Evolutionary conservation across 2,113 vertebrate genomes (phyloP), one percentile per base, ranked within the genome.

Genomic region (Atractosteus spatula): DNA sequence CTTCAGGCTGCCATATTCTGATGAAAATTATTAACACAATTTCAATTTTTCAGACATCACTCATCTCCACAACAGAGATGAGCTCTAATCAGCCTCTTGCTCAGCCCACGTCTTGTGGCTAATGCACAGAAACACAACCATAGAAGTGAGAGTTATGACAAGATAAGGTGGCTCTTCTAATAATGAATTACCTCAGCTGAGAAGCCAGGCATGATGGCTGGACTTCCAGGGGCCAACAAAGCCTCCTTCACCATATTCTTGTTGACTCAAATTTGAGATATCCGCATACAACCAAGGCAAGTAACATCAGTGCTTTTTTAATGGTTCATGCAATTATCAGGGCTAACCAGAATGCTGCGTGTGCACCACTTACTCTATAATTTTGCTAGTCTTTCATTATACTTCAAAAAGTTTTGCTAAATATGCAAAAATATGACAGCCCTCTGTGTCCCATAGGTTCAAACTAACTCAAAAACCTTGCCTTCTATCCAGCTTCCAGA

Each of bases 111-210:
- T 79, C 73, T 42, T 86, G 85, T 87, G 88, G 86, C 88, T 88
- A 91, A 89, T 89, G 89, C 89, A 66, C 75, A 81, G 74, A 68
- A 81, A 71, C 86, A 45, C 51, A 54, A 77, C 81, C 90, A 88
- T 88, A 82, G 91, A 89, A 86, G 82, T 3, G 12, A 41, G 76
- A 79, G 80, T 74, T 71, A 79, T 74, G 89, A 88, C 88, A 82
- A 93, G 92, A 93, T 93, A 94, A 93, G 87, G 41, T n/a, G 14
- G 68, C 29, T 65, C 62, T 77, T 72, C 81, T 74, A 56, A 0
- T 83, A 84, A 79, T 78, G 85, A 87, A 86, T 71, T 84, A 12
- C 81, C 87, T 78, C 84, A 82, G 85, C 79, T 84, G 87, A 84
- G 82, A 83, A 62, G 71, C 29, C 29, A 29, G 17, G 29, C 83